These are phyloP conservation scores for Sebastes iracundus DNA, from an alignment of 2,797 vertebrate genomes.

Conservation along the genomic window DNA sequence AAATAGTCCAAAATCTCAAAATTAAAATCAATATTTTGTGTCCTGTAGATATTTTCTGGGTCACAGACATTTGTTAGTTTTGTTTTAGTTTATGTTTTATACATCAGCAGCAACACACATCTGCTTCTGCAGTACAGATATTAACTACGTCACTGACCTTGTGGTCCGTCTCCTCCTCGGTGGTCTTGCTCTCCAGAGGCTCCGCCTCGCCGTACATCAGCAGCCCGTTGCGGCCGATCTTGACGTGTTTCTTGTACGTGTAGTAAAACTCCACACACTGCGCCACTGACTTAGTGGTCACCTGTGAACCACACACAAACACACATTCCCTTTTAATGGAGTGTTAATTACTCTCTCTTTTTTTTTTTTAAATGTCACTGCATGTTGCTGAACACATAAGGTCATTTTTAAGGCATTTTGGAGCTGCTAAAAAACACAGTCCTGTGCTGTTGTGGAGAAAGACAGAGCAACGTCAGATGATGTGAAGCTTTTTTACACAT, in stretches of 20 bases:
- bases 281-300: constrained; percentile 93
- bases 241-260: constrained; percentile 96
- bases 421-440: neutral
- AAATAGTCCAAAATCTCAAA: neutral
- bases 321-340: neutral
- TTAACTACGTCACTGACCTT: constrained; percentile 80
- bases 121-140: neutral
- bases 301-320: constrained; percentile 74
- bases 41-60: no score
- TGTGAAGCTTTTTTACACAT: neutral
- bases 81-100: neutral
- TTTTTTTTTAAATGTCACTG: neutral
- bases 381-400: neutral
- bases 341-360: neutral
- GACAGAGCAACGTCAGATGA: neutral
- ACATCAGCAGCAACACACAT: neutral
- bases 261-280: constrained; percentile 99
- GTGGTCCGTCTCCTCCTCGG: constrained; percentile 89
- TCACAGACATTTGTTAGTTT: neutral
- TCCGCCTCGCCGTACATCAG: constrained; percentile 91
- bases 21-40: neutral
- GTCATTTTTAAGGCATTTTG: neutral
- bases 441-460: no score
- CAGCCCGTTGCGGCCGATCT: constrained; percentile 92
- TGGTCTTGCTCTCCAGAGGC: constrained; percentile 77